Evolutionary conservation across 2,113 vertebrate species (phyloP).

Genomic region (Myiagra hebetior): DNA sequence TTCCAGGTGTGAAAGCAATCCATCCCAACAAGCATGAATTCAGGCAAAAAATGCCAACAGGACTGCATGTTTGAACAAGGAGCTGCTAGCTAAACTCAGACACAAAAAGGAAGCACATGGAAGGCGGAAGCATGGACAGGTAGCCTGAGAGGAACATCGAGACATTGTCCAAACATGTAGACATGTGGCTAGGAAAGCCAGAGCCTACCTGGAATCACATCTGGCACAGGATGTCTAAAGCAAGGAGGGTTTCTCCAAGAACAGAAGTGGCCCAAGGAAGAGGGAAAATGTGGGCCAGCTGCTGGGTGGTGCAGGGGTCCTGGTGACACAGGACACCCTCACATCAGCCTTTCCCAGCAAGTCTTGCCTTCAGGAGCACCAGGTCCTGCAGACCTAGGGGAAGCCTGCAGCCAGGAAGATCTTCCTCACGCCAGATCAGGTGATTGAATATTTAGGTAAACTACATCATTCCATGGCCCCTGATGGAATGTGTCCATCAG

Average conservation of each 20-base stretch:
- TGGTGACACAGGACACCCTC: not conserved
- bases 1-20: not conserved
- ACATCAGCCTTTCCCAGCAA: not conserved
- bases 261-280: not conserved
- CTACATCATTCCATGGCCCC: not conserved
- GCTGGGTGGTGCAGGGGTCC: not conserved
- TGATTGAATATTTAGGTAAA: not conserved
- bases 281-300: not conserved
- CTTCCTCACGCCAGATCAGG: not conserved
- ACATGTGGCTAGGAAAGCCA: not conserved
- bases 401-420: not conserved
- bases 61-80: not conserved
- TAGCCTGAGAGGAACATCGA: not conserved
- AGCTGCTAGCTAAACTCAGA: not conserved
- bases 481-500: not conserved
- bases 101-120: not conserved
- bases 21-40: not conserved
- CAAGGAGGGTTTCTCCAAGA: not conserved
- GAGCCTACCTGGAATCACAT: not conserved
- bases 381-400: not conserved
- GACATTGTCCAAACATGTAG: not conserved
- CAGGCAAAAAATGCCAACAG: not conserved
- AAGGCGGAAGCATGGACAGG: rapidly evolving
- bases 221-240: not conserved
- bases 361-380: not conserved